Conservation (phyloP, 2,113 vertebrate species). For the Carassius carassius region DNA sequence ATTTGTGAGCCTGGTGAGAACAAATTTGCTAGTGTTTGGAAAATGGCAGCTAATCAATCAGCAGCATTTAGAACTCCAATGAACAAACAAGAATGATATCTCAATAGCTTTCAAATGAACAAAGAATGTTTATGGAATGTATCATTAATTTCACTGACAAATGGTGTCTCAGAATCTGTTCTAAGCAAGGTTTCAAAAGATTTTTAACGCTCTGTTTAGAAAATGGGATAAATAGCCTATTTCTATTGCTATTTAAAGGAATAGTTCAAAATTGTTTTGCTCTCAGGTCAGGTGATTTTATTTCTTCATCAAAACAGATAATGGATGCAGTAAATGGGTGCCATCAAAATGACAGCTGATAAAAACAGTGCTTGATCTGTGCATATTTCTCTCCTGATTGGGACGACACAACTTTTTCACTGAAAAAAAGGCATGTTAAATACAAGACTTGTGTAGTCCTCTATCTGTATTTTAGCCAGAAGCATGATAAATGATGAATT, state of each 20-base stretch:
- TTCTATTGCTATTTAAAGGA: neutral
- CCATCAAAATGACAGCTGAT: no score
- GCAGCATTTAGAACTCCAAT: constrained; percentile 38
- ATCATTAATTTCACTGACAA: constrained; percentile 24
- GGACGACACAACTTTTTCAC: neutral
- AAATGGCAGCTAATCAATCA: constrained; percentile 41
- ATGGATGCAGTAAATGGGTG: neutral
- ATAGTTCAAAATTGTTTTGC: neutral
- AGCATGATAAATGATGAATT: neutral
- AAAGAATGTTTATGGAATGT: neutral
- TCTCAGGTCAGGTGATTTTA: neutral
- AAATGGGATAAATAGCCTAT: neutral
- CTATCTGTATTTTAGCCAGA: neutral
- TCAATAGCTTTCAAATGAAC: neutral
- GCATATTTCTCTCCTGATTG: neutral
- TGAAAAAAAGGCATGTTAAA: neutral
- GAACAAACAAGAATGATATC: constrained; percentile 37
- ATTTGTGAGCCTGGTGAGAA: constrained; percentile 11
- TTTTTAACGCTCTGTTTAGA: neutral
- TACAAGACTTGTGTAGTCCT: neutral
- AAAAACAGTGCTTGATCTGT: no score
- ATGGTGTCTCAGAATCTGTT: constrained; percentile 14
- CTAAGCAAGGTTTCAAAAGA: neutral
- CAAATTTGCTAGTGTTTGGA: neutral
- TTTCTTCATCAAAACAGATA: neutral